These are phyloP conservation scores for Agrochola circellaris DNA, from an alignment of 2,888 invertebrate species.

Conservation along the genomic window DNA sequence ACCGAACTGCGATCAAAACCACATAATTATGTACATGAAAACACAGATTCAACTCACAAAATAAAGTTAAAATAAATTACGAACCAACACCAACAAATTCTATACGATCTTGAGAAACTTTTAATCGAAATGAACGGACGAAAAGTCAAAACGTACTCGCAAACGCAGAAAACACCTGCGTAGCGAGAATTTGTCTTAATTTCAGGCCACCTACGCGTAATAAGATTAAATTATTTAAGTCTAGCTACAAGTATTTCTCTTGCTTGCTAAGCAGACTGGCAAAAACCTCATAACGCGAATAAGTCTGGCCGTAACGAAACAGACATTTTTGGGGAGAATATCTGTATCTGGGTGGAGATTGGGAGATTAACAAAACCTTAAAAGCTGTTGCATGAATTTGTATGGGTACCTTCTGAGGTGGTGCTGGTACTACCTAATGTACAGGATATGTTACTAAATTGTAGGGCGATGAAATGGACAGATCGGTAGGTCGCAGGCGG, in stretches of 20 bases:
- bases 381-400: constrained; percentile 2
- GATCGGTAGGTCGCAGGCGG: not conserved
- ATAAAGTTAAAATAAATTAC: constrained; percentile 63
- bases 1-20: not conserved
- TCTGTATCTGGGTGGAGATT: constrained; percentile 1
- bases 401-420: not conserved
- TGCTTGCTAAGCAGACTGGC: constrained; percentile 55
- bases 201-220: constrained; percentile 46
- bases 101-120: constrained; percentile 76
- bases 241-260: constrained; percentile 34
- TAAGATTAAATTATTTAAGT: constrained; percentile 62
- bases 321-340: constrained; percentile 20
- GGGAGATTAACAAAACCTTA: not conserved
- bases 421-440: not conserved
- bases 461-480: not conserved
- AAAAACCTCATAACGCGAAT: constrained; percentile 34
- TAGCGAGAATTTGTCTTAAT: constrained; percentile 61
- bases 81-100: constrained; percentile 56
- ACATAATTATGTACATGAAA: not conserved
- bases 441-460: not conserved
- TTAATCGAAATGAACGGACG: constrained; percentile 78
- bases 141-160: constrained; percentile 61
- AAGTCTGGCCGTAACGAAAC: constrained; percentile 32
- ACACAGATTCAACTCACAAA: constrained; percentile 25
- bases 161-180: constrained; percentile 70